A percentile compares a stretch with the other conserved stretches of the same genome.
These are phyloP conservation scores for Perca fluviatilis DNA, from an alignment of 2,113 vertebrate species.

Conservation along the genomic window DNA sequence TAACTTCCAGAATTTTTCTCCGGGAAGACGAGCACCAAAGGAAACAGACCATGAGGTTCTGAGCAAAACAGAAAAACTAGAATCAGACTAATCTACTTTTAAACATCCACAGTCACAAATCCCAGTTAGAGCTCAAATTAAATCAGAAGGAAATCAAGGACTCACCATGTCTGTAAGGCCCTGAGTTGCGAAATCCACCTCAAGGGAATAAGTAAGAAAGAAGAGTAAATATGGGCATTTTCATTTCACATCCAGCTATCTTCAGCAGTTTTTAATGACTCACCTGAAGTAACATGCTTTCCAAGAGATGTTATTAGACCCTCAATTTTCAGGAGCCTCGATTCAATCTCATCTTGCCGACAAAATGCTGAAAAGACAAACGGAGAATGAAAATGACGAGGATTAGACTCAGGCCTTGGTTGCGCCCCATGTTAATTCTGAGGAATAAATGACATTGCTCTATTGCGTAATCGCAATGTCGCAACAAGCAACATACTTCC, in stretches of 20 bases:
- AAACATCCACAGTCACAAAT: neutral
- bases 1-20: constrained; percentile 79
- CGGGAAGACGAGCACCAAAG: constrained; percentile 86
- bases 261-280: neutral
- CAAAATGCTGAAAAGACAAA: constrained; percentile 79
- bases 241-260: neutral
- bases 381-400: neutral
- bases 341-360: constrained; percentile 85
- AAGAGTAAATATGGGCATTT: neutral
- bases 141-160: neutral
- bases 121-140: neutral
- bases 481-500: constrained; percentile 78
- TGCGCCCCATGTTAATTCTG: rapidly evolving
- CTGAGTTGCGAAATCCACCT: constrained; percentile 57
- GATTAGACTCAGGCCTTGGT: neutral
- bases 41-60: constrained; percentile 73
- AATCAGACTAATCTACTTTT: constrained; percentile 21
- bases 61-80: constrained; percentile 11
- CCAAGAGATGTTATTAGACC: constrained; percentile 82
- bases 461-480: constrained; percentile 3
- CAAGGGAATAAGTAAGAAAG: neutral
- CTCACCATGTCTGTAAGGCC: constrained; percentile 61
- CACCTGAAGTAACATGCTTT: constrained; percentile 76
- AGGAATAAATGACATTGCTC: neutral
- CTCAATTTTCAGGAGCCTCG: constrained; percentile 83